Base-by-base conservation (phyloP, 2,888 invertebrate genomes). In the Agonopterix alstromeriana region DNA sequence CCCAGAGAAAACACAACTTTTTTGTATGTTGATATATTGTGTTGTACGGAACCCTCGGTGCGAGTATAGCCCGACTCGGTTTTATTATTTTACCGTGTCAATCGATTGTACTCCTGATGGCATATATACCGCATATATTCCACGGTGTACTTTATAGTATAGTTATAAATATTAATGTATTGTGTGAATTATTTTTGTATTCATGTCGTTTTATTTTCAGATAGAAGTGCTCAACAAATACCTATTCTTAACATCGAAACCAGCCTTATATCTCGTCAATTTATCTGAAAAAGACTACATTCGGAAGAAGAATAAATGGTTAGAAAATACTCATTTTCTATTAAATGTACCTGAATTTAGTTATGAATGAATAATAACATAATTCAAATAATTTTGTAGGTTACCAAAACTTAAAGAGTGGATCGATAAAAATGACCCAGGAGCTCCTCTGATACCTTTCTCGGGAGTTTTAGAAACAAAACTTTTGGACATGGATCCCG, bases 271-370 rank as follows among this genome's bases (percentile, higher is more conserved):
- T 79, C 91, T 99, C 60, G 94, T 99, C 8, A 99, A 99, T 84
- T 90, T 99, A 54, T 95, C 98, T 0, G 98, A 99, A 82, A 98
- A 97, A 82, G 99, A 99, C 84, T 99, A 97, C 81, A 97, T 97
- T 66, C 93, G 98, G 66, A 99, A 98, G 90, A 99, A 98, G 90
- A 99, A 98, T 76, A 99, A 98, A 90, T 98, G 98, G 98, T 95
- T 86, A 9, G n/a, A 40, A 10, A 40, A 10, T 5, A n/a, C n/a
- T 9, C 1, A 10, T 10, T 40, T 10, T 10, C 40, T 10, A n/a
- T n/a, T 4, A 40, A 40, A n/a, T n/a, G 40, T n/a, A 10, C 10
- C 10, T 38, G 10, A 17, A 17, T 3, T 2, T 14, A 27, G 27
- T 27, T 27, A 27, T 27, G 27, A 27, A 27, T 42, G 5, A 42